These are phyloP conservation scores for Anguilla pacifica DNA, from an alignment of 2,797 vertebrate genomes.

Conservation along the genomic window DNA sequence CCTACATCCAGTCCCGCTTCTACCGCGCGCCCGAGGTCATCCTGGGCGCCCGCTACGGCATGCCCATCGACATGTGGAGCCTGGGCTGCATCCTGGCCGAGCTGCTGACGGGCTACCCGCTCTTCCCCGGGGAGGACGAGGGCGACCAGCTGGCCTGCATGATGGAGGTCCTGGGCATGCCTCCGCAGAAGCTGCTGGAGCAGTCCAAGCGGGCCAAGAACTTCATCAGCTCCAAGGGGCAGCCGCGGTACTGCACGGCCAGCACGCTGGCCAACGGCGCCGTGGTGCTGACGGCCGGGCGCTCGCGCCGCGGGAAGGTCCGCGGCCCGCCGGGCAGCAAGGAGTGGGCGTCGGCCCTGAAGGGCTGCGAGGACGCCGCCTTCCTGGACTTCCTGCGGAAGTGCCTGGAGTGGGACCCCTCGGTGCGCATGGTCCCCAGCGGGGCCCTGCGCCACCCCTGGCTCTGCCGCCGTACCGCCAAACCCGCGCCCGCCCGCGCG, in stretches of 20 bases:
- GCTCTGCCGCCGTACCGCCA: slow-evolving; percentile 87
- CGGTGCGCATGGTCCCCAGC: slow-evolving; percentile 84
- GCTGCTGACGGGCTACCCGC: slow-evolving; percentile 90
- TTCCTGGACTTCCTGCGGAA: slow-evolving; percentile 95
- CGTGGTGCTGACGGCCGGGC: slow-evolving; percentile 81
- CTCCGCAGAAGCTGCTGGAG: slow-evolving; percentile 89
- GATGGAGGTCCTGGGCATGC: slow-evolving; percentile 95
- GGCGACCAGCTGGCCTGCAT: slow-evolving; percentile 95
- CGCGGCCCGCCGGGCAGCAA: slow-evolving; percentile 89
- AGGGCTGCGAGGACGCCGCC: slow-evolving; percentile 90
- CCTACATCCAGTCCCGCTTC: slow-evolving; percentile 97
- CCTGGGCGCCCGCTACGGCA: slow-evolving; percentile 90
- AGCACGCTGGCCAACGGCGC: slow-evolving; percentile 83
- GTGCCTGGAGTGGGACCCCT: slow-evolving; percentile 95
- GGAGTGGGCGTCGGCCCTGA: slow-evolving; percentile 88
- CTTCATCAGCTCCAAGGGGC: slow-evolving; percentile 96
- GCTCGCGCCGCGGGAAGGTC: slow-evolving; percentile 89
- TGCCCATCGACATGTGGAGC: slow-evolving; percentile 98
- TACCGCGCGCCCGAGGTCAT: slow-evolving; percentile 96
- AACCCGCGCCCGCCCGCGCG: slow-evolving; percentile 62
- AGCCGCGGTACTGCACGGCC: slow-evolving; percentile 92
- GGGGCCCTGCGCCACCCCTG: slow-evolving; percentile 92
- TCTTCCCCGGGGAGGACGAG: slow-evolving; percentile 96
- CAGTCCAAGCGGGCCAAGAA: slow-evolving; percentile 94
- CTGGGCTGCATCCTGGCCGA: slow-evolving; percentile 97